These are phyloP conservation scores for Drosophila eohydei DNA, from an alignment of 2,888 invertebrate genomes.

Conservation along the genomic window DNA sequence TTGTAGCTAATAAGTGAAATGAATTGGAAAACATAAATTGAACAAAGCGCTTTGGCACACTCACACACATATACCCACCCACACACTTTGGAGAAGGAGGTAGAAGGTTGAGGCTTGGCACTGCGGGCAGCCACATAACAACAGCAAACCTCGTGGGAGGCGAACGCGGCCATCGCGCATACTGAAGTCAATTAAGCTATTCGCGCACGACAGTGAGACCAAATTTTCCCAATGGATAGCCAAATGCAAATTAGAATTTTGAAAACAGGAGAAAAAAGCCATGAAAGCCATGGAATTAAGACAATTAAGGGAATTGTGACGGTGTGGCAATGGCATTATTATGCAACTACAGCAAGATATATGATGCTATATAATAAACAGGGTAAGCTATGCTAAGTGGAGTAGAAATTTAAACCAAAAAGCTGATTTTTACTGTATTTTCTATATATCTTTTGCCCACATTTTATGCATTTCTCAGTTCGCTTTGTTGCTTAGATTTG, in stretches of 20 bases:
- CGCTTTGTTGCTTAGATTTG: neutral
- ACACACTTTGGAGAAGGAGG: neutral
- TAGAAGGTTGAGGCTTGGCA: slow-evolving; percentile 12
- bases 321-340: neutral
- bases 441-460: neutral
- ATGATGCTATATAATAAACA: neutral
- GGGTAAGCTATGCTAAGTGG: neutral
- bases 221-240: slow-evolving; percentile 21
- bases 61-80: too few species aligned
- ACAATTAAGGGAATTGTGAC: slow-evolving; percentile 1
- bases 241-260: slow-evolving; percentile 21
- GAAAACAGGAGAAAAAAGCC: neutral
- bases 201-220: slow-evolving; percentile 27
- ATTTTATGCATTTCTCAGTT: neutral
- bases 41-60: neutral
- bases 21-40: slow-evolving; percentile 25
- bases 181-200: slow-evolving; percentile 36
- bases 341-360: neutral
- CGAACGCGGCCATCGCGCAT: slow-evolving; percentile 8
- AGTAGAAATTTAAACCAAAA: neutral
- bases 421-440: neutral
- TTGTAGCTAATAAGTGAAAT: slow-evolving; percentile 17
- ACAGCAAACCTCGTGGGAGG: slow-evolving; percentile 15
- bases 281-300: neutral
- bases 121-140: slow-evolving; percentile 9